phyloP scores from a whole-genome alignment of 92 coral and sea anemone genomes.

The Zoanthus sociatus region DNA sequence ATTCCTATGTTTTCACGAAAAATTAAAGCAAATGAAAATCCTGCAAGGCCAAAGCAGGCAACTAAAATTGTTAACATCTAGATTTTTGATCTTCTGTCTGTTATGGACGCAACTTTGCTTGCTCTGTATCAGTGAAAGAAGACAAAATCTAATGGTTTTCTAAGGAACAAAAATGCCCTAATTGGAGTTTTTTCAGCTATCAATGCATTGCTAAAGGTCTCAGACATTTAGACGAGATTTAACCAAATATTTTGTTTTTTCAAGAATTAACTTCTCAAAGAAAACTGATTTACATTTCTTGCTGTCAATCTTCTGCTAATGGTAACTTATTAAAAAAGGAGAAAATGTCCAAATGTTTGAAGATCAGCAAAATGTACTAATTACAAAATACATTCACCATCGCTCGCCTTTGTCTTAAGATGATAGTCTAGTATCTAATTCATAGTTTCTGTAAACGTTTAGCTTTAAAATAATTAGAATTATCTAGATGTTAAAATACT shows the following conservation, averaged over 20 bases:
- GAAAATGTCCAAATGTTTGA: too few relatives aligned
- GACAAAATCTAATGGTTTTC: not conserved
- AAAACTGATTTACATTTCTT: too few relatives aligned
- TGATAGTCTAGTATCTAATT: too few relatives aligned
- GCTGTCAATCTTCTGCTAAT: too few relatives aligned
- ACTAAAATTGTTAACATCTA: conserved; percentile 4
- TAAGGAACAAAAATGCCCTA: not conserved
- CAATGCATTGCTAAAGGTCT: not conserved
- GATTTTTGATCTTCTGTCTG: not conserved
- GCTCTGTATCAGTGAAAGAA: not conserved
- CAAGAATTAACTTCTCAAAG: not conserved
- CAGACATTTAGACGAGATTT: not conserved
- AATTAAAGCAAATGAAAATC: not conserved
- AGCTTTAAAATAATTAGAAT: too few relatives aligned
- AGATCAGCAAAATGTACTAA: too few relatives aligned
- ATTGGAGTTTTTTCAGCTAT: not conserved
- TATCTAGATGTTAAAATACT: too few relatives aligned
- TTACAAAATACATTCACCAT: too few relatives aligned
- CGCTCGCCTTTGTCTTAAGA: too few relatives aligned
- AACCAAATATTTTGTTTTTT: not conserved
- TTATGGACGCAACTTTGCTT: not conserved
- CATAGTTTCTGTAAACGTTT: too few relatives aligned
- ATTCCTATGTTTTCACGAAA: conserved; percentile 27
- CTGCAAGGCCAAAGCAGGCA: not conserved
- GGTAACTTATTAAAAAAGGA: too few relatives aligned